Percentiles rank a stretch among this genome's conserved stretches.
phyloP scores from a whole-genome alignment of 2,888 invertebrate genomes.

The Sericinus montela region DNA sequence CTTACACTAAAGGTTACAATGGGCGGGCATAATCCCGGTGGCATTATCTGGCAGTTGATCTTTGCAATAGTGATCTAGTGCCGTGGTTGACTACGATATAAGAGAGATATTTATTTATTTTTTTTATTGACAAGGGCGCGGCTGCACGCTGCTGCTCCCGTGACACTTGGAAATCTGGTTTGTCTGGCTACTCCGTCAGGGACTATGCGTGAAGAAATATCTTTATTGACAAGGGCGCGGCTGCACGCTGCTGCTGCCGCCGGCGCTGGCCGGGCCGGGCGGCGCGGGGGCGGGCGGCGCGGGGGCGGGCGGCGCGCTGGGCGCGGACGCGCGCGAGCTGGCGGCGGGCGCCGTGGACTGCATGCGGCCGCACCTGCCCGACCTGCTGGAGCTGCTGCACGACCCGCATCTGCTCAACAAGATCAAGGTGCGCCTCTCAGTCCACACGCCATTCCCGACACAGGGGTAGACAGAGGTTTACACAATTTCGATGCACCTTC shows the following conservation, averaged over 20 bases:
- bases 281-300: constrained; percentile 36
- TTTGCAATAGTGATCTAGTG: too few species aligned
- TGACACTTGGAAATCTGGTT: too few species aligned
- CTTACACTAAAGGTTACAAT: too few species aligned
- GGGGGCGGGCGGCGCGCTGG: constrained; percentile 29
- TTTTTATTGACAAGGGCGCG: constrained; percentile 47
- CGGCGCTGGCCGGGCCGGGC: constrained; percentile 53
- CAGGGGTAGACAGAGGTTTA: too few species aligned
- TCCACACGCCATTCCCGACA: too few species aligned
- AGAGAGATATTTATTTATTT: too few species aligned
- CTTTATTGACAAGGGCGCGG: constrained; percentile 50
- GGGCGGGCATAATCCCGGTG: too few species aligned
- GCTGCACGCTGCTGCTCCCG: constrained; percentile 83
- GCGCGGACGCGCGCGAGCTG: constrained; percentile 68
- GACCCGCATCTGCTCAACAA: constrained; percentile 98
- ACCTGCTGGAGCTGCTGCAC: constrained; percentile 95
- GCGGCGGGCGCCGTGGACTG: constrained; percentile 96
- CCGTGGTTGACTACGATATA: too few species aligned
- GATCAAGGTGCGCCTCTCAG: constrained; percentile 97
- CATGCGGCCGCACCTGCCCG: constrained; percentile 93
- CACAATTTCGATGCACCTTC: too few species aligned
- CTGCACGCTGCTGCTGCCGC: constrained; percentile 84
- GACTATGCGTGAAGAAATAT: too few species aligned
- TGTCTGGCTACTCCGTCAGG: too few species aligned
- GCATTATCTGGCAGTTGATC: too few species aligned